Conservation (phyloP, 2,113 vertebrate species). For the Mustela lutreola region DNA sequence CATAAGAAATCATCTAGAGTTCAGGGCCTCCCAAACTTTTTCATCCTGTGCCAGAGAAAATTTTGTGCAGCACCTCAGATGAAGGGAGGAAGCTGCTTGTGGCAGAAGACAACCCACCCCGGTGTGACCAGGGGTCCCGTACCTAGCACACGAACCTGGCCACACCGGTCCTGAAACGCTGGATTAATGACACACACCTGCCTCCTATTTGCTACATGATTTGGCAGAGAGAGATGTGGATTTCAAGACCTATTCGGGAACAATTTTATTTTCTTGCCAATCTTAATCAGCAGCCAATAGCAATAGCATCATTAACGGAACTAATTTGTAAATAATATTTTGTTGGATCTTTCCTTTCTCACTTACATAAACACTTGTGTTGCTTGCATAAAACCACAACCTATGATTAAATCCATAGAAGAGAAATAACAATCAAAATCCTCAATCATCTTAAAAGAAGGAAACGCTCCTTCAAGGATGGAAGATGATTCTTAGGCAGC, state of each 20-base stretch:
- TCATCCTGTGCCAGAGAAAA: not conserved
- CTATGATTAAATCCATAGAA: constrained; percentile 20
- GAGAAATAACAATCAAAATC: not conserved
- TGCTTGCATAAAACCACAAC: constrained; percentile 41
- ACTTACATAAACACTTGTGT: constrained; percentile 34
- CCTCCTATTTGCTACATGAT: not conserved
- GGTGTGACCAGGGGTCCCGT: not conserved
- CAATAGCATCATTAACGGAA: constrained; percentile 24
- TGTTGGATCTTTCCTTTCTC: constrained; percentile 45
- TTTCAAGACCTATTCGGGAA: constrained; percentile 33
- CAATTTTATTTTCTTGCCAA: constrained; percentile 23
- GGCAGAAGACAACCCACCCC: not conserved
- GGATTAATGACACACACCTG: not conserved
- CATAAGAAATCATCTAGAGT: not conserved
- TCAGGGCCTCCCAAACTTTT: constrained; percentile 25
- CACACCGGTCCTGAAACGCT: not conserved
- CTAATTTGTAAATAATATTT: constrained; percentile 54
- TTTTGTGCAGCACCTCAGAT: not conserved
- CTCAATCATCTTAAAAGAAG: constrained; percentile 13
- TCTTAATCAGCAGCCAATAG: constrained; percentile 44
- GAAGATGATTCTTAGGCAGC: not conserved
- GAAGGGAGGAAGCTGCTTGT: not conserved
- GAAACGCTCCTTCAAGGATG: not conserved
- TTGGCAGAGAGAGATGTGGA: not conserved
- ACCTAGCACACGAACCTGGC: not conserved